A percentile compares a stretch with the other conserved stretches of the same genome.
These are phyloP conservation scores for Byasa hedistus DNA, from an alignment of 2,888 invertebrate genomes.

Conservation along the genomic window DNA sequence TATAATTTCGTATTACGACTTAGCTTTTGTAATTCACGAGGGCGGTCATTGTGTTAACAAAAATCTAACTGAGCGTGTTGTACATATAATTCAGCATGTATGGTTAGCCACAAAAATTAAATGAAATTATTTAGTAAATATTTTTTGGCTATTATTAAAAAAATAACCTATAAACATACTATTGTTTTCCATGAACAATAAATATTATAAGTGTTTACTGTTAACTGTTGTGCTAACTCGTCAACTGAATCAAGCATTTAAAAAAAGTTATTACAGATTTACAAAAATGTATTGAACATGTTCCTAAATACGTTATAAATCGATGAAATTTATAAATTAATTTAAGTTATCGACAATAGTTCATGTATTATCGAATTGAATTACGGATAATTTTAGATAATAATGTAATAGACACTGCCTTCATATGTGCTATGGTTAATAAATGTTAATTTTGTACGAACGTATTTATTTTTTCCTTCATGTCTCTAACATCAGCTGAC, in stretches of 20 bases:
- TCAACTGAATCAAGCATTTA: slow-evolving; percentile 56
- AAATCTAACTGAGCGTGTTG: no score
- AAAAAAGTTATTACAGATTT: slow-evolving; percentile 32
- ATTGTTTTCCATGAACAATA: no score
- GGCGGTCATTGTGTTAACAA: background rate
- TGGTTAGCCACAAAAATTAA: no score
- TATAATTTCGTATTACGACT: slow-evolving; percentile 5
- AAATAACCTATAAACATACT: no score
- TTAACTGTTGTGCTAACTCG: slow-evolving; percentile 23
- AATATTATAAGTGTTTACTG: no score
- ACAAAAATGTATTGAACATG: slow-evolving; percentile 33
- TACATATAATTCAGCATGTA: no score
- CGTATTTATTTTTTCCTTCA: no score
- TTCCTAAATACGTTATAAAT: slow-evolving; percentile 37
- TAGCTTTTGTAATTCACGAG: no score
- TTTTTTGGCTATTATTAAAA: no score
- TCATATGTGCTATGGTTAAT: slow-evolving; percentile 39
- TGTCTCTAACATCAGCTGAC: no score
- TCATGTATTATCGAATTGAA: slow-evolving; percentile 9
- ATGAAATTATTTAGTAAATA: no score
- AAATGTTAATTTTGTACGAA: slow-evolving; percentile 34
- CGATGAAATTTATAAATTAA: slow-evolving; percentile 37
- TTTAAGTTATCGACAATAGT: slow-evolving; percentile 32
- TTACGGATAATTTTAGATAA: slow-evolving; percentile 8
- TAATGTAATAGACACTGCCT: slow-evolving; percentile 39